phyloP scores from a whole-genome alignment of 2,113 vertebrate genomes.

The Syngnathus floridae region DNA sequence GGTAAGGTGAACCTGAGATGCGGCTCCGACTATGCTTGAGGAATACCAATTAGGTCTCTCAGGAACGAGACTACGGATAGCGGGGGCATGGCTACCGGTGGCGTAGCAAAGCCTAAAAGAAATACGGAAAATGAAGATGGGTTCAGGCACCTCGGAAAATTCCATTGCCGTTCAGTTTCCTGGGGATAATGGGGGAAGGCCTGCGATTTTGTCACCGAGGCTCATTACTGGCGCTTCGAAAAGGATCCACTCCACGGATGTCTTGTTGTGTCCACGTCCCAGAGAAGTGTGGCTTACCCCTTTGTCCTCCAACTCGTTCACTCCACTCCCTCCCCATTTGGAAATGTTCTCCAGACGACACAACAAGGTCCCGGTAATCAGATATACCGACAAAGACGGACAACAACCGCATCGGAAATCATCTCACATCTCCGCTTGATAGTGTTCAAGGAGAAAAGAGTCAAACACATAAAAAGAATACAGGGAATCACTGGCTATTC shows the following conservation, averaged over 20 bases:
- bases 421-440: constrained; percentile 56
- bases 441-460: constrained; percentile 59
- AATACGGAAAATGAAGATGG: constrained; percentile 29
- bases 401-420: constrained; percentile 50
- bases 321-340: constrained; percentile 26
- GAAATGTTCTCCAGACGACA: constrained; percentile 41
- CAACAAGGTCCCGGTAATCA: constrained; percentile 50
- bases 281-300: constrained; percentile 32
- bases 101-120: constrained; percentile 52
- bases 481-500: background rate
- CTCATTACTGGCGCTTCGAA: constrained; percentile 55
- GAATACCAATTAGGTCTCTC: constrained; percentile 70
- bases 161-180: constrained; percentile 46
- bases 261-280: constrained; percentile 40
- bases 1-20: constrained; percentile 67
- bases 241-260: constrained; percentile 39
- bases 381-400: constrained; percentile 38
- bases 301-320: constrained; percentile 20
- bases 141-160: constrained; percentile 31
- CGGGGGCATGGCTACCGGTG: constrained; percentile 45
- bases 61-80: constrained; percentile 50
- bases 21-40: constrained; percentile 45
- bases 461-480: constrained; percentile 28
- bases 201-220: constrained; percentile 43
- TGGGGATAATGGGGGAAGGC: constrained; percentile 37